Evolutionary conservation across 2,888 invertebrate genomes (phyloP).

Genomic region (Pristionchus mayeri): DNA sequence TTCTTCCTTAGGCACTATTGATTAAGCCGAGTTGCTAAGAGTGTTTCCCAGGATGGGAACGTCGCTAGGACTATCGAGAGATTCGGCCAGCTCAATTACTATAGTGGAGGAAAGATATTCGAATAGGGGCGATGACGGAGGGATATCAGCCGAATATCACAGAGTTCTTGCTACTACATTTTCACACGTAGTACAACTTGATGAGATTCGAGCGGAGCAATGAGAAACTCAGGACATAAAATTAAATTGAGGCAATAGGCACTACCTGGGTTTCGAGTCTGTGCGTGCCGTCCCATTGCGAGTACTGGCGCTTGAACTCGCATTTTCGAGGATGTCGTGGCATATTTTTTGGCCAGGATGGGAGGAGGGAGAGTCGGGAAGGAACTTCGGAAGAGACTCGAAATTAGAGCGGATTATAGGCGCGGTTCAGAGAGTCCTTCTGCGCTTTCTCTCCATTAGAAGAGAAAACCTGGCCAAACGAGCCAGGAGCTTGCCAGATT

Average conservation of each 20-base stretch:
- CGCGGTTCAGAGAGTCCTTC: slow-evolving; percentile 31
- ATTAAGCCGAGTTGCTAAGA: not conserved
- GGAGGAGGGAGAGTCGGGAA: not conserved
- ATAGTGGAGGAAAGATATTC: not conserved
- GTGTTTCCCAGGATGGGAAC: not conserved
- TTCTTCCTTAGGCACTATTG: not conserved
- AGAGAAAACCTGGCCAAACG: not conserved
- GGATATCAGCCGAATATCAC: not conserved
- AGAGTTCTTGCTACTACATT: not conserved
- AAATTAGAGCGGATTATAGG: slow-evolving; percentile 36
- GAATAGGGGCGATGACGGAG: not conserved
- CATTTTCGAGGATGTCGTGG: not conserved
- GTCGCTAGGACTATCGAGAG: not conserved
- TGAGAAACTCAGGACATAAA: not conserved
- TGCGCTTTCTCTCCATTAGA: not conserved
- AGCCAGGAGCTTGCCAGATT: not conserved
- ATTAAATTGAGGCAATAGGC: not conserved
- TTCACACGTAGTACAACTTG: not conserved
- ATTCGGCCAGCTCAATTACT: not conserved
- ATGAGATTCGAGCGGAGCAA: not conserved
- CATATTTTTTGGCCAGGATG: not conserved
- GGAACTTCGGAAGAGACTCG: slow-evolving; percentile 14
- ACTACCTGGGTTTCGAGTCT: not conserved
- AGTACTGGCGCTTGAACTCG: not conserved
- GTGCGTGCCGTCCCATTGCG: slow-evolving; percentile 15